These are phyloP conservation scores for Thymelicus lineola DNA, from an alignment of 2,888 invertebrate species.

Conservation along the genomic window DNA sequence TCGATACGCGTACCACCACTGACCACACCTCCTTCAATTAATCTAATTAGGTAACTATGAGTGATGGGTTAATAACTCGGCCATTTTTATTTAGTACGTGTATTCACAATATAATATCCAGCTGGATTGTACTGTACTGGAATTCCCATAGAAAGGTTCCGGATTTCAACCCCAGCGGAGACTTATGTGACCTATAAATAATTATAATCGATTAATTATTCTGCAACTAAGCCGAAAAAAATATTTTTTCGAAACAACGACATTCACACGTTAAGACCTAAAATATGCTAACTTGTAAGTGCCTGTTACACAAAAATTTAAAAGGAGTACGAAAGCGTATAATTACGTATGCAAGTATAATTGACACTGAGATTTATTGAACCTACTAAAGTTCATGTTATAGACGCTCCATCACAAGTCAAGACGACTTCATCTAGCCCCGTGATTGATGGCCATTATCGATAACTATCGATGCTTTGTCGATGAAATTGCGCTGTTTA, in stretches of 20 bases:
- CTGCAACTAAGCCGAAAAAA: too few species aligned
- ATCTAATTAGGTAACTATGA: constrained; percentile 70
- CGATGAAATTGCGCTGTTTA: constrained; percentile 57
- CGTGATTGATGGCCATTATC: constrained; percentile 63
- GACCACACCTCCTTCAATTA: constrained; percentile 52
- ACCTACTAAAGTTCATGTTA: constrained; percentile 10
- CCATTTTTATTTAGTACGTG: not conserved
- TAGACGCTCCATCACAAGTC: constrained; percentile 19
- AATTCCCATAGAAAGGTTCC: too few species aligned
- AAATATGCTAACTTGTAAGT: too few species aligned
- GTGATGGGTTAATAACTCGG: not conserved
- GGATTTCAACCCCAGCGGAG: too few species aligned
- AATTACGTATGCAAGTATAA: constrained; percentile 10
- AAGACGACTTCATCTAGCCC: constrained; percentile 60
- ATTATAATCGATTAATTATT: too few species aligned
- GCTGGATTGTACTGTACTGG: too few species aligned
- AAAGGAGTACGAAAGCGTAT: not conserved
- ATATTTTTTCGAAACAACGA: too few species aligned
- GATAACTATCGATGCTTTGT: constrained; percentile 52
- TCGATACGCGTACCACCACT: too few species aligned
- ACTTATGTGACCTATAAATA: too few species aligned
- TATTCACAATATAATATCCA: not conserved
- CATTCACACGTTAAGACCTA: too few species aligned
- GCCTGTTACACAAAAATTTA: not conserved
- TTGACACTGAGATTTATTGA: constrained; percentile 9